Conservation (phyloP, 2,888 invertebrate species). For the Oligia strigilis region DNA sequence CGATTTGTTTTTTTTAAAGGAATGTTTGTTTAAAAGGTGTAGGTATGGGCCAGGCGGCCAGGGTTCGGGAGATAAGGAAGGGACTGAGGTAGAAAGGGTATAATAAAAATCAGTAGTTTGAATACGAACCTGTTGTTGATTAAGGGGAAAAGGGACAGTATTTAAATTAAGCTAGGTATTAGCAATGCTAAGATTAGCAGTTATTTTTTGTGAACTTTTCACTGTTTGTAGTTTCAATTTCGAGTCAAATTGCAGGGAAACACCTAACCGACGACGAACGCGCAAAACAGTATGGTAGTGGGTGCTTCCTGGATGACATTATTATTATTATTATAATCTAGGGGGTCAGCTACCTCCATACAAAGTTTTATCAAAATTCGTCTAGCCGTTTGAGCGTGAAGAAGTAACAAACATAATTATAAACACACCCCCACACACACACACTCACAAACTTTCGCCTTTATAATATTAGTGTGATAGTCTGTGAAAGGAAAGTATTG, state of each 20-base stretch:
- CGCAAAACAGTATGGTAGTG: neutral
- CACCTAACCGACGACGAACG: neutral
- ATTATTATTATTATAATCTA: too few relatives aligned
- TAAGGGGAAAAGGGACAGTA: slow-evolving; percentile 11
- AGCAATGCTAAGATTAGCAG: neutral
- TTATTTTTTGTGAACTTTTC: neutral
- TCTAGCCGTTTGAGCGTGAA: too few relatives aligned
- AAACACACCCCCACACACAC: too few relatives aligned
- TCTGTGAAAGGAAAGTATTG: neutral
- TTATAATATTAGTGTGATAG: too few relatives aligned
- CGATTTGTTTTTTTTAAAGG: slow-evolving; percentile 66
- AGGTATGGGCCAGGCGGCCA: slow-evolving; percentile 51
- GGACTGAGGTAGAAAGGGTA: slow-evolving; percentile 34
- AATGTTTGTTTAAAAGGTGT: slow-evolving; percentile 67
- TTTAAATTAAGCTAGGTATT: slow-evolving; percentile 6
- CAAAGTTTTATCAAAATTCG: too few relatives aligned
- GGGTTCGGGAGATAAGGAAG: slow-evolving; percentile 50
- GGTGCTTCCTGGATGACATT: neutral
- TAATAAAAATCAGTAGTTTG: slow-evolving; percentile 50
- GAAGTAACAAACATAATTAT: too few relatives aligned
- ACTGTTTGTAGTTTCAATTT: neutral
- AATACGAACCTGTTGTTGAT: slow-evolving; percentile 56
- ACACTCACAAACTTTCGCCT: too few relatives aligned
- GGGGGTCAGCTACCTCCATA: too few relatives aligned
- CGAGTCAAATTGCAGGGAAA: neutral